Evolutionary conservation across 2,113 vertebrate species (phyloP).

Genomic region (Brienomyrus brachyistius): DNA sequence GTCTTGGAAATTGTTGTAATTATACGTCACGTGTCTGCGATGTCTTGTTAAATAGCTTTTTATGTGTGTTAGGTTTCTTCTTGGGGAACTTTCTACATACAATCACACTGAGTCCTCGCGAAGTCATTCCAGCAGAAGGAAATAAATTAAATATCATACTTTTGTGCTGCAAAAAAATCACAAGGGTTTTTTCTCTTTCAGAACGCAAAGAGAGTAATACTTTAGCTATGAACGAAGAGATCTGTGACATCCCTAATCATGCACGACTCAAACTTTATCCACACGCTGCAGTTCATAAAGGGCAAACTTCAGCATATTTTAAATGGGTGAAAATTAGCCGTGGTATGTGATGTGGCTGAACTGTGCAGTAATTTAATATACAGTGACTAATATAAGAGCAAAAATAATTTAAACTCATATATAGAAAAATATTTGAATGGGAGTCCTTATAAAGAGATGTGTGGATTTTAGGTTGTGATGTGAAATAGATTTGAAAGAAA

Average conservation of each 20-base stretch:
- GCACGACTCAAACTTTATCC: background rate
- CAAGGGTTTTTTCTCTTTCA: background rate
- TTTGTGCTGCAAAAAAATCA: background rate
- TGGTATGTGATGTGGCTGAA: background rate
- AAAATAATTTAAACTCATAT: background rate
- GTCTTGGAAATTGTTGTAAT: background rate
- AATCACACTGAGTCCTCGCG: background rate
- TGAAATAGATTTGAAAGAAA: background rate
- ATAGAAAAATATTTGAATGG: background rate
- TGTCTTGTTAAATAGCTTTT: background rate
- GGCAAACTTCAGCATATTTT: background rate
- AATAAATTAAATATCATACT: background rate
- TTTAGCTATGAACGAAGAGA: background rate
- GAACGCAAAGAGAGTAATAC: background rate
- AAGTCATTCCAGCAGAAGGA: background rate
- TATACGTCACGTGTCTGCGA: background rate
- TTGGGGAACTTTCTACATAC: background rate
- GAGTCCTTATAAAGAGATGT: background rate
- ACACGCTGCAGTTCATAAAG: background rate
- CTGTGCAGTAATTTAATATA: background rate
- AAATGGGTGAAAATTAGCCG: background rate
- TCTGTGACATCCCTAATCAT: background rate
- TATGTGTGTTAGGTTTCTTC: background rate
- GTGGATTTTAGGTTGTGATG: background rate
- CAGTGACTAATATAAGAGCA: background rate